Percentiles rank a stretch among this genome's conserved stretches.
Conservation (phyloP, 2,113 vertebrate species). For the Hypanus sabinus region DNA sequence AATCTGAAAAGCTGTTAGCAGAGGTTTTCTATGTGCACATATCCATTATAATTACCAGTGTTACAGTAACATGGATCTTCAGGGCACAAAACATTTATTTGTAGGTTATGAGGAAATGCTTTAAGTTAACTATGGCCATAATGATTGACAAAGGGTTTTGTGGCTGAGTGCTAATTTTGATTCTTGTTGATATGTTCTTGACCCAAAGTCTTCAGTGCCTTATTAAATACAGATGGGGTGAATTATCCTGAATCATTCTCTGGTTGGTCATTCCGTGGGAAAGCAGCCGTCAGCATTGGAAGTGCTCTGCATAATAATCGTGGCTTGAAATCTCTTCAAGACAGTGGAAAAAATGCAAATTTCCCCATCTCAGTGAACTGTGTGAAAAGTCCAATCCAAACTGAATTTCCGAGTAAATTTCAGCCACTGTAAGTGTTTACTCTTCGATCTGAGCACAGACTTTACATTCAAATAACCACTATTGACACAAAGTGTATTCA, state of each 20-base stretch:
- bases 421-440: slow-evolving; percentile 4
- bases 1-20: not conserved
- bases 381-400: not conserved
- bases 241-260: slow-evolving; percentile 18
- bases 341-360: not conserved
- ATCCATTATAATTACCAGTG: not conserved
- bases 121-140: not conserved
- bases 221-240: slow-evolving; percentile 6
- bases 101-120: not conserved
- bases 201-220: slow-evolving; percentile 29
- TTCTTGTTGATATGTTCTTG: slow-evolving; percentile 26
- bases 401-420: not conserved
- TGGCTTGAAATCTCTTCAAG: not conserved
- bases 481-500: not conserved
- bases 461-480: not conserved
- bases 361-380: not conserved
- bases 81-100: not conserved
- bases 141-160: slow-evolving; percentile 15
- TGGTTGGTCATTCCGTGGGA: not conserved
- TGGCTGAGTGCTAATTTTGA: not conserved
- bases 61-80: not conserved
- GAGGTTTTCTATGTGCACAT: not conserved
- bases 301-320: not conserved
- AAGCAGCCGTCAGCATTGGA: not conserved
- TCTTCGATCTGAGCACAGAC: not conserved